Conservation (phyloP, 2,888 invertebrate genomes). For the Hydropsyche betteni region DNA sequence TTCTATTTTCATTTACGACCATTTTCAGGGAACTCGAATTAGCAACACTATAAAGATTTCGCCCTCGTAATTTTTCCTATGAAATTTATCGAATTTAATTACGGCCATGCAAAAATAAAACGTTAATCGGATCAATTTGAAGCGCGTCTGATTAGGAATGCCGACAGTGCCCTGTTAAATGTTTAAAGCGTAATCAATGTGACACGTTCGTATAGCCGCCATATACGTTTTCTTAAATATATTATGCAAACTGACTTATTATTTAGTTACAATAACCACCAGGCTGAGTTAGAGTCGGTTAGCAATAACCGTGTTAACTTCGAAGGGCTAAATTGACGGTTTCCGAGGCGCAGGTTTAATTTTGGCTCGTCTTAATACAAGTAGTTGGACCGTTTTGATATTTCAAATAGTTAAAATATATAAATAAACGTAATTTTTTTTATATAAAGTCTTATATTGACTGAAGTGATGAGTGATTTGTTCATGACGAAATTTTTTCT, state of each 20-base stretch:
- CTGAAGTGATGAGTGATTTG: too few relatives aligned
- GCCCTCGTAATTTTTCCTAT: too few relatives aligned
- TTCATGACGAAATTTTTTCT: too few relatives aligned
- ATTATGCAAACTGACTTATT: background rate
- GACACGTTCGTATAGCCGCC: background rate
- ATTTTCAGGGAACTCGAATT: too few relatives aligned
- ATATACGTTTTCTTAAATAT: background rate
- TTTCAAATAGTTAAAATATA: too few relatives aligned
- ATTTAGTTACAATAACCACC: background rate
- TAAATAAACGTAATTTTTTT: too few relatives aligned
- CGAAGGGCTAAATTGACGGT: background rate
- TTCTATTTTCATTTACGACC: too few relatives aligned
- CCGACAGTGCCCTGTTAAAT: background rate
- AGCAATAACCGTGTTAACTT: background rate
- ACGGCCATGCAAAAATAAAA: background rate
- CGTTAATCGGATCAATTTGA: background rate
- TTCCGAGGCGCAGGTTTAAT: background rate
- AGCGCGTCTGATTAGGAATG: background rate
- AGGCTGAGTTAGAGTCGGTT: background rate
- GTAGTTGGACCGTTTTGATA: too few relatives aligned
- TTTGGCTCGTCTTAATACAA: too few relatives aligned
- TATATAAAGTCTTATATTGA: too few relatives aligned
- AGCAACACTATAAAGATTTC: too few relatives aligned
- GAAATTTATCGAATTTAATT: too few relatives aligned
- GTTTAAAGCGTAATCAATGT: conserved; percentile 14